phyloP scores from a whole-genome alignment of 2,113 vertebrate species.

The Elephas maximus region DNA sequence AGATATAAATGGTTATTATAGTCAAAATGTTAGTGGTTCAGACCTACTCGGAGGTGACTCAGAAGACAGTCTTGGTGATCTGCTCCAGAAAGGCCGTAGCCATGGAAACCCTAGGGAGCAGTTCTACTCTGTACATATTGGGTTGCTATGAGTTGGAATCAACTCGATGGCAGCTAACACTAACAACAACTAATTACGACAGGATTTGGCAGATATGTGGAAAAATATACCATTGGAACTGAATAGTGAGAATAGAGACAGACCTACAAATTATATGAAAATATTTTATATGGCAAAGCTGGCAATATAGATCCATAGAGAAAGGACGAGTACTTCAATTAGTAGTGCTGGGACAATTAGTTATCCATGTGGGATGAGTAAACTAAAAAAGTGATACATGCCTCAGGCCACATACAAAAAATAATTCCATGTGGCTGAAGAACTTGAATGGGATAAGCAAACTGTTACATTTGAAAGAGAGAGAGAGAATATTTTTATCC shows the following conservation, averaged over 20 bases:
- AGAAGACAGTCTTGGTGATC: too few species aligned
- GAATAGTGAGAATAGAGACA: neutral
- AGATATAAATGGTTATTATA: neutral
- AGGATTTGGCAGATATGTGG: neutral
- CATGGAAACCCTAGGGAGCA: too few species aligned
- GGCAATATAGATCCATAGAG: neutral
- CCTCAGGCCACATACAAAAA: neutral
- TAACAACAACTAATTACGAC: neutral
- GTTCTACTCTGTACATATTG: too few species aligned
- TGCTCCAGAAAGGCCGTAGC: too few species aligned
- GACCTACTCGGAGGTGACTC: too few species aligned
- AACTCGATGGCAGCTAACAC: too few species aligned
- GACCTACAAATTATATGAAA: neutral
- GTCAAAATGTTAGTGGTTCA: too few species aligned
- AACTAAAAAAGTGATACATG: neutral
- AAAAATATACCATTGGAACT: neutral
- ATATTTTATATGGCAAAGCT: neutral
- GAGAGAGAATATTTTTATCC: too few species aligned
- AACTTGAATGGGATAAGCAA: neutral
- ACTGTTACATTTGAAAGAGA: neutral
- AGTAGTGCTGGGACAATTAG: neutral
- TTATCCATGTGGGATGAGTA: neutral
- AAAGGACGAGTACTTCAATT: neutral
- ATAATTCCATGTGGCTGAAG: neutral
- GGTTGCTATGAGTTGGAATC: too few species aligned